Evolutionary conservation across 2,888 invertebrate species (phyloP), one percentile per base, ranked within the genome.

Genomic region (Scaptomyza caliginosa): DNA sequence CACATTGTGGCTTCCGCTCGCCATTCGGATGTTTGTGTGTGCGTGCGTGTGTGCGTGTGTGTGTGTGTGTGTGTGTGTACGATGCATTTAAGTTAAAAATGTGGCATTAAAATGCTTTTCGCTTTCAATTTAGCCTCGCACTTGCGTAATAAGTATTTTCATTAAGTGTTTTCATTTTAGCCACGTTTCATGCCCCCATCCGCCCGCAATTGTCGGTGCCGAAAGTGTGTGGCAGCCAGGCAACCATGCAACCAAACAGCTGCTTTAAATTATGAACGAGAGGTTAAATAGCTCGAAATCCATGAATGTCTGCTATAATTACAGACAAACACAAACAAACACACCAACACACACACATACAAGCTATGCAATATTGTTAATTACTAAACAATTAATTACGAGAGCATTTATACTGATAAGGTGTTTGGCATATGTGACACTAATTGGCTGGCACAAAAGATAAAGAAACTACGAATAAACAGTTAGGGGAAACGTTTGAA

Each of bases 31-130:
- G 62, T 63, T 46, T 51, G 13, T 52, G 58, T 50, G 17, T 51
- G 28, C 38, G 40, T 32, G 43, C 59, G 43, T 56, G 57, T 64
- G 63, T 69, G 66, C n/a, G n/a, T n/a, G n/a, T n/a, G n/a, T n/a
- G 21, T 38, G 16, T 58, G 28, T 42, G 40, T 32, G 43, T 64
- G 43, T 56, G 57, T 64, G 63, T 69, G 66, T 54, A 40, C 40
- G 43, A 46, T 65, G 62, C 70, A 67, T 70, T 77, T 74, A 67
- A 86, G 79, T 67, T 75, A 65, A 69, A 74, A 86, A 67, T 80
- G 81, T 57, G 68, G 87, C 81, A 84, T 84, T 88, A 84, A 88
- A 84, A 84, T 84, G 88, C 86, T 88, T 84, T 84, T 84, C 74
- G 64, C 88, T 84, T 84, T 84, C 83, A 88, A 84, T 84, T 84